These are phyloP conservation scores for Cynoglossus semilaevis DNA, from an alignment of 2,113 vertebrate species.

Conservation along the genomic window DNA sequence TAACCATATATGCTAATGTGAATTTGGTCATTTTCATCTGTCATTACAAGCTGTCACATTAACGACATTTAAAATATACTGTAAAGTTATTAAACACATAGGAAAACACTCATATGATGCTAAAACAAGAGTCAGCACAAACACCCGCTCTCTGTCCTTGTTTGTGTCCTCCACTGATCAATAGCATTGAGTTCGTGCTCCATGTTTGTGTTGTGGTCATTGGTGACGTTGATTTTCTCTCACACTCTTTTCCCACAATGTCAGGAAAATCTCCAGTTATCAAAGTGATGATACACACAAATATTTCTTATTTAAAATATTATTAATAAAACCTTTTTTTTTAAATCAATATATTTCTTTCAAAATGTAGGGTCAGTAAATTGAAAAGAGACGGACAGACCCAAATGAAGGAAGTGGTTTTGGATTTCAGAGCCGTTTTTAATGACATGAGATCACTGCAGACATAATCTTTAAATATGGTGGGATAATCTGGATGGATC, in stretches of 20 bases:
- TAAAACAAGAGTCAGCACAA: no score
- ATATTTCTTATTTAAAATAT: not conserved
- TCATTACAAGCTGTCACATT: no score
- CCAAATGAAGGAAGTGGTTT: constrained; percentile 27
- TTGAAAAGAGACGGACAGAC: constrained; percentile 6
- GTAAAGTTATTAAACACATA: no score
- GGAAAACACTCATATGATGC: no score
- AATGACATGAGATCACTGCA: constrained; percentile 59
- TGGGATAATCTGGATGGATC: constrained; percentile 61
- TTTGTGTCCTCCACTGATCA: constrained; percentile 58
- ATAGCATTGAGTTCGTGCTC: constrained; percentile 56
- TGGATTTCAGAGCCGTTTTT: constrained; percentile 36
- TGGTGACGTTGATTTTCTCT: constrained; percentile 13
- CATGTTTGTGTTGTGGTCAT: constrained; percentile 30
- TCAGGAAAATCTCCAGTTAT: constrained; percentile 5
- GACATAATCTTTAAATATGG: constrained; percentile 68
- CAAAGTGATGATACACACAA: constrained; percentile 1
- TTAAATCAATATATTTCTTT: no score
- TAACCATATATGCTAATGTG: no score
- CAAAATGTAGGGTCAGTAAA: constrained; percentile 5
- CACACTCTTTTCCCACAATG: constrained; percentile 4
- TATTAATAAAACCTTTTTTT: constrained; percentile 3
- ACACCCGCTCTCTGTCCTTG: constrained; percentile 46
- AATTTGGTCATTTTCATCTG: no score
- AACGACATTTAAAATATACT: no score